Conservation (phyloP, 2,113 vertebrate genomes). For the Apus apus region DNA sequence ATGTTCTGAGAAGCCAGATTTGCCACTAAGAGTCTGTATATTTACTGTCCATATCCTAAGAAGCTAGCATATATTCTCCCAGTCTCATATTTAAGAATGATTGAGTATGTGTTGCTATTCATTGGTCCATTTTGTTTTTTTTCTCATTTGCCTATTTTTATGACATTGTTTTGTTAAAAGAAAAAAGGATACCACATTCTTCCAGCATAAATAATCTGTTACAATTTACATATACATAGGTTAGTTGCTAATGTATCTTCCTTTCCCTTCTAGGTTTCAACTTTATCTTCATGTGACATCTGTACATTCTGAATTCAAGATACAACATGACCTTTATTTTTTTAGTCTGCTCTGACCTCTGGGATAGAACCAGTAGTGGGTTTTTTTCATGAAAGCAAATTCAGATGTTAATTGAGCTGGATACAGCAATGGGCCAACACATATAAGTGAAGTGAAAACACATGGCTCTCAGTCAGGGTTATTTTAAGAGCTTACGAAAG, state of each 20-base stretch:
- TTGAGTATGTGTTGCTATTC: slow-evolving; percentile 37
- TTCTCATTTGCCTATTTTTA: slow-evolving; percentile 42
- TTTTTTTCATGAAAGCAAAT: not conserved
- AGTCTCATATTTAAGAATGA: slow-evolving; percentile 33
- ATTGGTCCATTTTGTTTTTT: slow-evolving; percentile 35
- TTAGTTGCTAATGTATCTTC: not conserved
- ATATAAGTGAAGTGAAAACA: not conserved
- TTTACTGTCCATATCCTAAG: slow-evolving; percentile 47
- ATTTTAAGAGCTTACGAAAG: not conserved
- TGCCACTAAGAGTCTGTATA: slow-evolving; percentile 30
- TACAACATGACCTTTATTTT: slow-evolving; percentile 35
- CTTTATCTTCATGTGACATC: slow-evolving; percentile 31
- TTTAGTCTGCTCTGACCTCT: slow-evolving; percentile 16
- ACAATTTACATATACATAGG: slow-evolving; percentile 20
- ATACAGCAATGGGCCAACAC: not conserved
- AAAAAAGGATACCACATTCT: not conserved
- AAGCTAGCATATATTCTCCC: slow-evolving; percentile 5
- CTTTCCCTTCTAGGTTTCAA: slow-evolving; percentile 15
- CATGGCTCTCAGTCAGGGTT: not conserved
- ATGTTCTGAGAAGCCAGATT: slow-evolving; percentile 29
- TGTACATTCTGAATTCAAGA: slow-evolving; percentile 25
- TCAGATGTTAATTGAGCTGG: slow-evolving; percentile 38
- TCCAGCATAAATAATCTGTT: slow-evolving; percentile 33
- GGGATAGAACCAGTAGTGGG: not conserved
- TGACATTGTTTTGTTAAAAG: slow-evolving; percentile 25